phyloP scores from a whole-genome alignment of 2,113 vertebrate species.

The Ailurus styani region DNA sequence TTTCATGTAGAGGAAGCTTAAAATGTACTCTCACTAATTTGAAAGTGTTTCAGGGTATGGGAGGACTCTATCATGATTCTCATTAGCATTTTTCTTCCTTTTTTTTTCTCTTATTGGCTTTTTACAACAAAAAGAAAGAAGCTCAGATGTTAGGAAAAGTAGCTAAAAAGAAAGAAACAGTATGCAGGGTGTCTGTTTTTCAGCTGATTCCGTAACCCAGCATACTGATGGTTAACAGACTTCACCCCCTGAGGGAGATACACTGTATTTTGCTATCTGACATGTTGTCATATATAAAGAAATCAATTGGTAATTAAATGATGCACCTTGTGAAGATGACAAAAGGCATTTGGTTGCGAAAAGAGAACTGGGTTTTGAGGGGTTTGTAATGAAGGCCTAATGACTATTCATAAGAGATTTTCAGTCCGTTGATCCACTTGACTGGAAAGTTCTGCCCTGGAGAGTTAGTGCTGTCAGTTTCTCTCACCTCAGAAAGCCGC shows the following conservation, averaged over 20 bases:
- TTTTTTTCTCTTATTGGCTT: background rate
- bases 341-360: constrained; percentile 98
- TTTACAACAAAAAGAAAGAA: constrained; percentile 59
- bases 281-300: constrained; percentile 98
- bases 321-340: constrained; percentile 99
- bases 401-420: constrained; percentile 99
- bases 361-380: constrained; percentile 93
- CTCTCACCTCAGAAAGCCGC: constrained; percentile 98
- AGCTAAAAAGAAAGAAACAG: constrained; percentile 72
- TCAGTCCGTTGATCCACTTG: constrained; percentile 98
- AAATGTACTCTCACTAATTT: constrained; percentile 30
- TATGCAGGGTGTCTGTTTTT: constrained; percentile 74
- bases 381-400: constrained; percentile 99
- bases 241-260: constrained; percentile 86
- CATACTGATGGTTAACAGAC: constrained; percentile 89
- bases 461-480: constrained; percentile 99
- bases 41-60: constrained; percentile 8
- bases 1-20: constrained; percentile 3
- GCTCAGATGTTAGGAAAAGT: constrained; percentile 51
- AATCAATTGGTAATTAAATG: constrained; percentile 99
- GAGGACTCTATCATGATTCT: background rate
- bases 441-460: constrained; percentile 99
- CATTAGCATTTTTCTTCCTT: background rate
- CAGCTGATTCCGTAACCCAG: constrained; percentile 82
- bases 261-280: constrained; percentile 96